Evolutionary conservation across 2,888 invertebrate genomes (phyloP), one percentile per base, ranked within the genome.

Genomic region (Leptinotarsa juncta): DNA sequence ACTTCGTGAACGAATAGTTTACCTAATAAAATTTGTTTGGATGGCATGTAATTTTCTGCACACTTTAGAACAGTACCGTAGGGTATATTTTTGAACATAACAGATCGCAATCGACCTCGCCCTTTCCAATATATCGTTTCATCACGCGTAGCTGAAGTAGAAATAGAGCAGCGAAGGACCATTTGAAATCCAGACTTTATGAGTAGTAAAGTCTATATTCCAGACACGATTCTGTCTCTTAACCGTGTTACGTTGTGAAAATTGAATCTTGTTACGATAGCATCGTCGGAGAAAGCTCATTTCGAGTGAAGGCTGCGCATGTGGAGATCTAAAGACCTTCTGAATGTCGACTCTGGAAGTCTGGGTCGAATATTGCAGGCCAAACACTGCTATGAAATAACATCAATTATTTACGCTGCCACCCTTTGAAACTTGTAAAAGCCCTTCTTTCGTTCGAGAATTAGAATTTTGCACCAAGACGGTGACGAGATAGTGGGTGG

Each of bases 211-310:
- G 85, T 86, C 86, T 83, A 86, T 87, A 87, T 87, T 86, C 86
- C 81, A 82, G 85, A 84, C 86, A 87, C 86, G 86, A 86, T 84
- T 84, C 85, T 83, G 83, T 82, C 85, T 85, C 85, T 84, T 87
- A 87, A 87, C 87, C 84, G 82, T 86, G 85, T 87, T 87, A 87
- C 85, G 85, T 83, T 82, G 86, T 83, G 86, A 86, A 86, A 87
- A 87, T 87, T 87, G 87, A 87, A 87, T 86, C 85, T 84, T 82
- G 84, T 82, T 84, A 84, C 84, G 85, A 85, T 85, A 85, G 84
- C 83, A 80, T 81, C 82, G 82, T 79, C 77, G 83, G 79, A 81
- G 82, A 82, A 82, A 80, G 82, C 83, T 84, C 83, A 84, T 85
- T 85, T 84, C 81, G 79, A 82, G 76, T 49, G 80, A 55, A 55